phyloP scores from a whole-genome alignment of 2,797 vertebrate species.

The Garrulus glandarius region DNA sequence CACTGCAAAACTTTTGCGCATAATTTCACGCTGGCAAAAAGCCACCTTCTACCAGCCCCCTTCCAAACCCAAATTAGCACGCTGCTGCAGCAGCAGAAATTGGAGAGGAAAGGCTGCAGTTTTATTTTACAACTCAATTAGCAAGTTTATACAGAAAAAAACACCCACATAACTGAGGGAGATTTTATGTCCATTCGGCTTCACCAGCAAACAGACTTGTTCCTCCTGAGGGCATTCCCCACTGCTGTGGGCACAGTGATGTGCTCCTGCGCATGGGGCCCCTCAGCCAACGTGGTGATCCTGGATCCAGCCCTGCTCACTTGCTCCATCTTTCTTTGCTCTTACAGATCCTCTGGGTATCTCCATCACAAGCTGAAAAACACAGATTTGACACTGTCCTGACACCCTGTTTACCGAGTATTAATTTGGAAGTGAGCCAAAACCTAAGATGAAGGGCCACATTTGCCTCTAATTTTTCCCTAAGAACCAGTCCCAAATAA shows the following conservation, averaged over 20 bases:
- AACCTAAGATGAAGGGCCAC: not conserved
- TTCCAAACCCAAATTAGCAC: conserved; percentile 64
- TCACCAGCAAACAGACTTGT: not conserved
- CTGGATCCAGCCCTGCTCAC: not conserved
- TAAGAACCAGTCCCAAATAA: not conserved
- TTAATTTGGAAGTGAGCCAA: not conserved
- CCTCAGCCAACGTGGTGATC: accelerated
- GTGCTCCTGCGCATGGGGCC: not conserved
- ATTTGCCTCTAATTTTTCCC: not conserved
- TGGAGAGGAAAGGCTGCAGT: conserved; percentile 49
- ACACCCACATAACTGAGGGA: conserved; percentile 1
- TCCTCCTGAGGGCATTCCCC: not conserved
- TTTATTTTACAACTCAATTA: conserved; percentile 70
- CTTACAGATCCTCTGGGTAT: not conserved
- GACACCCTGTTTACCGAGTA: not conserved
- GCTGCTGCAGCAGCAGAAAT: conserved; percentile 62
- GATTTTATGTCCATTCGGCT: not conserved
- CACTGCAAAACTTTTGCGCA: not conserved
- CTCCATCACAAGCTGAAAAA: not conserved
- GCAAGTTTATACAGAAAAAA: conserved; percentile 56
- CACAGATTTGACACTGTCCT: not conserved
- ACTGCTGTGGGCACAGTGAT: not conserved
- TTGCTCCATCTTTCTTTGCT: not conserved
- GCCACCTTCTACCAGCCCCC: conserved; percentile 47
- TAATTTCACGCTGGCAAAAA: conserved; percentile 31